Base-by-base conservation (phyloP, 2,797 vertebrate species). In the Acipenser ruthenus region DNA sequence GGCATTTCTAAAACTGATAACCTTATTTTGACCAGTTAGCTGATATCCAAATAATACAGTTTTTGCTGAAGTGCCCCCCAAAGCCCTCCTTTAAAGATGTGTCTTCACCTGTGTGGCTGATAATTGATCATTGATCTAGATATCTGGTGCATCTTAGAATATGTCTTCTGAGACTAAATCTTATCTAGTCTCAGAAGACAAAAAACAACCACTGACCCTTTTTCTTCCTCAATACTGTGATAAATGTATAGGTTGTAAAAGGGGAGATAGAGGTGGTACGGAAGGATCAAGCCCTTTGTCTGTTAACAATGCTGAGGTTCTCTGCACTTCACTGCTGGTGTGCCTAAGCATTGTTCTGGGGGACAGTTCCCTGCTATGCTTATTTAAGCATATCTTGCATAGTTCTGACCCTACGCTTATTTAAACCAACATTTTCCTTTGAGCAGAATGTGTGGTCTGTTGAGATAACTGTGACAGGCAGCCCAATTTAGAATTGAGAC, bases 381-480 rank as follows among this genome's bases (percentile, higher is more conserved):
- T 82, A 84, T 84, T 79, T 79, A 78, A 87, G 82, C 83, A 82
- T 82, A 85, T 84, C 79, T 73, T 75, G 78, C 83, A 79, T 73
- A 77, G 75, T 78, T 84, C 80, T 84, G 82, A 83, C 78, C 83
- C 68, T 49, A 70, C 75, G 74, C 76, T 80, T 75, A 74, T 75
- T 80, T 79, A 71, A 76, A 78, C 77, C 66, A 74, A 68, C 10
- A 70, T 61, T 83, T 71, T 70, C 78, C 66, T 73, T 80, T 79
- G 72, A 78, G 83, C 78, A 75, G 78, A 65, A 81, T 88, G 84
- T 89, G 88, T 86, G 86, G 86, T 88, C 86, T 70, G 71, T 74
- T 79, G 78, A 77, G 78, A 80, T 74, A 67, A 72, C 71, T 77
- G 72, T 81, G 69, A 80, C 79, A 74, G 69, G 65, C 72, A 9